Conservation (phyloP, 2,797 vertebrate species). For the Anguilla anguilla region DNA sequence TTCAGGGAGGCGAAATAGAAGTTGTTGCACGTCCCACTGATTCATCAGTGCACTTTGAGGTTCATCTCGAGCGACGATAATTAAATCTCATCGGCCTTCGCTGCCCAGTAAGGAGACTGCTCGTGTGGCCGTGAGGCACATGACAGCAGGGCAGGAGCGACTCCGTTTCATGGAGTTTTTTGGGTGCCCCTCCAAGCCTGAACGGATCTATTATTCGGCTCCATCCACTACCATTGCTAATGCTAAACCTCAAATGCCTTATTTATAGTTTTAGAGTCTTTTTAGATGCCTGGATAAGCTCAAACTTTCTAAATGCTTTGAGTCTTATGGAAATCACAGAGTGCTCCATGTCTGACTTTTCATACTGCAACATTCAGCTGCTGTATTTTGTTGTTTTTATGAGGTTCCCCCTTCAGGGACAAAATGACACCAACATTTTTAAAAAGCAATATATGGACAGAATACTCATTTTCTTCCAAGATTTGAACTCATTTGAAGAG, state of each 20-base stretch:
- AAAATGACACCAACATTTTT: neutral
- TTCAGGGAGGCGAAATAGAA: neutral
- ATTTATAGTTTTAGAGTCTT: neutral
- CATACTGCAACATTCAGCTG: slow-evolving; percentile 8
- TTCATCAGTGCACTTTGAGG: too few species aligned
- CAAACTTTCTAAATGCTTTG: neutral
- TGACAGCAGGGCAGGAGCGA: too few species aligned
- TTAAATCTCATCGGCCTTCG: too few species aligned
- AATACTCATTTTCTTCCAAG: neutral
- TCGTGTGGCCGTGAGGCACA: neutral
- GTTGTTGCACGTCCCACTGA: too few species aligned
- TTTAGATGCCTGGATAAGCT: neutral
- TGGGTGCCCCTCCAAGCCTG: neutral
- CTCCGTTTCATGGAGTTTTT: neutral
- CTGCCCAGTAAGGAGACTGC: too few species aligned
- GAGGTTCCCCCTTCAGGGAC: neutral
- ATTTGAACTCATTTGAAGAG: neutral
- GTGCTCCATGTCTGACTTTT: neutral
- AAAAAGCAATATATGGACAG: neutral
- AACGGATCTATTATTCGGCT: neutral
- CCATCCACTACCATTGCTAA: neutral
- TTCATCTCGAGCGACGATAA: too few species aligned
- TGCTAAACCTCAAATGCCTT: neutral
- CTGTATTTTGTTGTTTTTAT: neutral
- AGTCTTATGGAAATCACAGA: neutral